Evolutionary conservation across 2,113 vertebrate species (phyloP).

Genomic region (Cochlearius cochlearius): DNA sequence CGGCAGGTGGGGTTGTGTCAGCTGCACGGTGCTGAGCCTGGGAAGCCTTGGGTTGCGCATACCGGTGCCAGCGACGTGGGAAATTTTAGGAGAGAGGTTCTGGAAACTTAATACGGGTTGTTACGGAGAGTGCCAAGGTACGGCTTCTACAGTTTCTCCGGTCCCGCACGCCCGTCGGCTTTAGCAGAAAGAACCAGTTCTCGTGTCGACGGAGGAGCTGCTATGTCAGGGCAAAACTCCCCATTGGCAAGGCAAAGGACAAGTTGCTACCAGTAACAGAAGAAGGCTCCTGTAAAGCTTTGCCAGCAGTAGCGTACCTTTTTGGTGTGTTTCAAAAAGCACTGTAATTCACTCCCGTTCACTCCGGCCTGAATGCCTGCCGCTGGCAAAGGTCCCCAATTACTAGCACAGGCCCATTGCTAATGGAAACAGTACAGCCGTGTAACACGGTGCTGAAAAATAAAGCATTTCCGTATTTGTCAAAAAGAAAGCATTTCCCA

Average conservation of each 20-base stretch:
- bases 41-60: background rate
- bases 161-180: rapidly evolving
- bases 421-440: background rate
- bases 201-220: rapidly evolving
- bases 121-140: background rate
- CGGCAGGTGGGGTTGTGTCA: background rate
- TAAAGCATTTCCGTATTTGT: background rate
- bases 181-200: background rate
- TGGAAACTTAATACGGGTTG: background rate
- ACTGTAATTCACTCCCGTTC: background rate
- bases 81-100: background rate
- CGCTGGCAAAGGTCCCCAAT: background rate
- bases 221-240: background rate
- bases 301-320: background rate
- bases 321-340: background rate
- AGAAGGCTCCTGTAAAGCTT: background rate
- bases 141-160: background rate
- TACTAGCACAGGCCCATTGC: background rate
- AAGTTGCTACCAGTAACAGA: background rate
- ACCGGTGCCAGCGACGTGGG: background rate
- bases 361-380: background rate
- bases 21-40: background rate
- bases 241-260: background rate
- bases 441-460: background rate
- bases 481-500: background rate